These are phyloP conservation scores for Drosophila arawakana DNA, from an alignment of 1,140 invertebrate genomes.

Conservation along the genomic window DNA sequence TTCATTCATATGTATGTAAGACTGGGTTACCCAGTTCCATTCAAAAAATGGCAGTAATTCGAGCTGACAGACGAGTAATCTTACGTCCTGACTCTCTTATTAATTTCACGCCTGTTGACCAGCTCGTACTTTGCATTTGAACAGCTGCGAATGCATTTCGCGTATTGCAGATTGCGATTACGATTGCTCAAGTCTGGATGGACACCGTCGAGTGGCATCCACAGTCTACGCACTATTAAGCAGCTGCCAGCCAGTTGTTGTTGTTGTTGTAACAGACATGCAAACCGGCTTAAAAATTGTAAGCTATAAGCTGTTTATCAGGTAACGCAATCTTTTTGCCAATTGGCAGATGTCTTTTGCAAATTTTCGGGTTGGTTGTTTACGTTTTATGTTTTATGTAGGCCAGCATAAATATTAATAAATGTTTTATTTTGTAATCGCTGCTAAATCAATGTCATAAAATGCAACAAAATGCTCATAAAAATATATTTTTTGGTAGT, in stretches of 20 bases:
- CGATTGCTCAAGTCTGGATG: conserved; percentile 56
- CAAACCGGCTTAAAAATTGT: conserved; percentile 63
- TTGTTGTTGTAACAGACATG: conserved; percentile 10
- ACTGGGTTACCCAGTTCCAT: conserved; percentile 77
- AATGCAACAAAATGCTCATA: conserved; percentile 56
- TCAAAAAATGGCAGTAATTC: conserved; percentile 66
- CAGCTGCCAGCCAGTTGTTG: conserved; percentile 52
- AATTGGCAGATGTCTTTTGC: conserved; percentile 56
- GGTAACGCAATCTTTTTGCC: conserved; percentile 62
- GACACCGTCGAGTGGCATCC: conserved; percentile 57
- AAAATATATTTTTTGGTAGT: conserved; percentile 16
- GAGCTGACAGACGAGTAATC: conserved; percentile 60
- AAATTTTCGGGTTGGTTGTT: conserved; percentile 53
- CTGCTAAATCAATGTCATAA: conserved; percentile 45
- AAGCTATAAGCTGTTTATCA: conserved; percentile 44
- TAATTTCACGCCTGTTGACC: conserved; percentile 74
- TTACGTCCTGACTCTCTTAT: conserved; percentile 46
- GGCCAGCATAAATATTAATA: conserved; percentile 74
- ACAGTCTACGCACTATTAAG: conserved; percentile 75
- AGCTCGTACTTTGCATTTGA: conserved; percentile 61
- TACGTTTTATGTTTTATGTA: conserved; percentile 71
- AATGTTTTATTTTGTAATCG: conserved; percentile 59
- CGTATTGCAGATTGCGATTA: conserved; percentile 36
- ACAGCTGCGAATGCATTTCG: conserved; percentile 62
- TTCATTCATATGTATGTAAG: conserved; percentile 13